These are phyloP conservation scores for Takifugu rubripes DNA, from an alignment of 2,797 vertebrate species.

Conservation along the genomic window DNA sequence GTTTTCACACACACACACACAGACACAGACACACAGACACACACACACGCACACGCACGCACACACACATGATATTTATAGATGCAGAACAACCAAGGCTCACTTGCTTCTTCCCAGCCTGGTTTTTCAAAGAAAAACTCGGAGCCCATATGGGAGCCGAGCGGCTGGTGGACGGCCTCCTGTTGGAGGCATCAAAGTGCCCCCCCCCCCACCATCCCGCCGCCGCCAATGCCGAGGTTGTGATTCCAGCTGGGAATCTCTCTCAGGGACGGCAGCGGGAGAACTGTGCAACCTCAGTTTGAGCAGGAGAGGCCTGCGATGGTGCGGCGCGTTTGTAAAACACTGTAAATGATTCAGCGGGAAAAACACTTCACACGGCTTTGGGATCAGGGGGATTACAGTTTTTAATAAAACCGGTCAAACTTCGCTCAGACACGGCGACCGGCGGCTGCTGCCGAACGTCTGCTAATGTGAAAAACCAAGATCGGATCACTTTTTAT, in stretches of 20 bases:
- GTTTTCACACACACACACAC: too few species aligned
- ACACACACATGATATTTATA: conserved; percentile 43
- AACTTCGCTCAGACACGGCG: too few species aligned
- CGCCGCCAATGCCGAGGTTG: conserved; percentile 18
- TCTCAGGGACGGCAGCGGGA: conserved; percentile 10
- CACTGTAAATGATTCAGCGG: too few species aligned
- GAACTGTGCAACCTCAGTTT: conserved; percentile 12
- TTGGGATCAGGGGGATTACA: too few species aligned
- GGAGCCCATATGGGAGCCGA: conserved; percentile 30
- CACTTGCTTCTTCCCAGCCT: not conserved
- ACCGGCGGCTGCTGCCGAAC: too few species aligned
- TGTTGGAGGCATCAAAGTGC: conserved; percentile 37
- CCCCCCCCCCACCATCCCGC: not conserved
- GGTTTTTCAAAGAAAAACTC: conserved; percentile 39
- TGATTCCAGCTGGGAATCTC: conserved; percentile 17
- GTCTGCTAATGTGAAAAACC: too few species aligned
- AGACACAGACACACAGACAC: not conserved
- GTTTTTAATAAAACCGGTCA: too few species aligned
- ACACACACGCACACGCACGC: conserved; percentile 7
- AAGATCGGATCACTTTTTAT: too few species aligned
- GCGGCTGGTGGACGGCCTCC: conserved; percentile 43
- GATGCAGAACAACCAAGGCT: conserved; percentile 3
- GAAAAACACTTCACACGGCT: too few species aligned
- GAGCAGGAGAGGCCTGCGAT: conserved; percentile 4
- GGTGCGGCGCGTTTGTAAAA: too few species aligned